Evolutionary conservation across 2,888 invertebrate species (phyloP).

Genomic region (Agonopterix alstromeriana): DNA sequence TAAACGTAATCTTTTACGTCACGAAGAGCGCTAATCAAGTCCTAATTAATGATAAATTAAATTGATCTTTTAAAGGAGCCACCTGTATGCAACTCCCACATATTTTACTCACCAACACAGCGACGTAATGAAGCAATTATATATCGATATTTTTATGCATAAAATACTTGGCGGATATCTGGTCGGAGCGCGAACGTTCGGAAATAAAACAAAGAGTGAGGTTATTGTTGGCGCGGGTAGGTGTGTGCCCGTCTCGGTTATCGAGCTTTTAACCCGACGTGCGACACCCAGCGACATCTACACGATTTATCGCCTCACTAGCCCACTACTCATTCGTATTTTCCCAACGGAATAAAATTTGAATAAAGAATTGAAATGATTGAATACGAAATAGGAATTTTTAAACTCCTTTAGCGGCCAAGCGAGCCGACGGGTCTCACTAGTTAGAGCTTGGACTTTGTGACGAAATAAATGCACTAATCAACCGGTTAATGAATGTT

Average conservation of each 20-base stretch:
- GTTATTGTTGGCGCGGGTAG: slow-evolving; percentile 73
- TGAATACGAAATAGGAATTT: slow-evolving; percentile 27
- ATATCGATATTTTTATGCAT: slow-evolving; percentile 78
- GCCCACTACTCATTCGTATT: slow-evolving; percentile 72
- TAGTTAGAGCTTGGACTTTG: background rate
- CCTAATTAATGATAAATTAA: slow-evolving; percentile 21
- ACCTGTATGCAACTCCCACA: slow-evolving; percentile 71
- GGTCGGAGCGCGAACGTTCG: slow-evolving; percentile 49
- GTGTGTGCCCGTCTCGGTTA: slow-evolving; percentile 70
- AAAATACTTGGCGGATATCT: slow-evolving; percentile 73
- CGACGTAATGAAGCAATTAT: slow-evolving; percentile 78
- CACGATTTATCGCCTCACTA: slow-evolving; percentile 72
- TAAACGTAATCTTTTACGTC: slow-evolving; percentile 13
- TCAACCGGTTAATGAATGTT: background rate
- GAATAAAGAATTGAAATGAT: slow-evolving; percentile 60
- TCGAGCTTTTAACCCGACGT: slow-evolving; percentile 75
- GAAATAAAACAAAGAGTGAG: slow-evolving; percentile 70
- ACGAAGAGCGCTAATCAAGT: slow-evolving; percentile 23
- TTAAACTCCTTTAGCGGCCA: background rate
- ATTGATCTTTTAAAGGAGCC: slow-evolving; percentile 27
- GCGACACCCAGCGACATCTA: slow-evolving; percentile 72
- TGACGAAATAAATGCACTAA: background rate
- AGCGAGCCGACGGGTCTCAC: background rate
- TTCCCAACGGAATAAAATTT: slow-evolving; percentile 64
- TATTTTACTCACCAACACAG: slow-evolving; percentile 75